Percentiles rank a stretch among this genome's conserved stretches.
These are phyloP conservation scores for Boulengeromyrus knoepffleri DNA, from an alignment of 2,113 vertebrate genomes.

Conservation along the genomic window DNA sequence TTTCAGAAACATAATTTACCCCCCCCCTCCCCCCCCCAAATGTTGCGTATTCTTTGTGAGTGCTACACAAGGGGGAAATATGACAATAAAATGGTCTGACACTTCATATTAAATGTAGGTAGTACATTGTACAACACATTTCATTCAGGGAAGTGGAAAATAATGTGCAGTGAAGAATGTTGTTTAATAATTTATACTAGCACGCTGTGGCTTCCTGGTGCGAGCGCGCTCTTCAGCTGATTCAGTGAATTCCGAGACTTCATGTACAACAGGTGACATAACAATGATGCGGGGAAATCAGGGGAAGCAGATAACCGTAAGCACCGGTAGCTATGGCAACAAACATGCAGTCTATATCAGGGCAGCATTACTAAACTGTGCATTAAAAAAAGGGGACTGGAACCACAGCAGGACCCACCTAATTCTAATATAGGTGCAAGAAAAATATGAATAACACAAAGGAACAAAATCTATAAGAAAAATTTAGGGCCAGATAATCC, in stretches of 20 bases:
- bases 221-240: neutral
- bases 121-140: neutral
- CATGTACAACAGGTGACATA: conserved; percentile 58
- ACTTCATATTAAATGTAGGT: neutral
- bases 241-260: conserved; percentile 35
- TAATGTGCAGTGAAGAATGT: neutral
- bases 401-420: conserved; percentile 57
- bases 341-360: conserved; percentile 73
- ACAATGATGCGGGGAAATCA: conserved; percentile 54
- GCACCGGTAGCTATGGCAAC: conserved; percentile 67
- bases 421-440: conserved; percentile 66
- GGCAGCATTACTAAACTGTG: conserved; percentile 71
- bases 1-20: neutral
- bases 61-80: neutral
- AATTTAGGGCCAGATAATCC: neutral
- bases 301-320: conserved; percentile 61
- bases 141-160: conserved; percentile 7
- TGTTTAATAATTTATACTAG: conserved; percentile 16
- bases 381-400: conserved; percentile 55
- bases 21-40: neutral
- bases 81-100: neutral
- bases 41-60: neutral
- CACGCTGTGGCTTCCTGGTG: neutral
- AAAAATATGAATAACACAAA: conserved; percentile 43
- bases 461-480: conserved; percentile 25